These are phyloP conservation scores for Quadroppia sp. DNA, from an alignment of 2,888 invertebrate genomes.

Conservation along the genomic window DNA sequence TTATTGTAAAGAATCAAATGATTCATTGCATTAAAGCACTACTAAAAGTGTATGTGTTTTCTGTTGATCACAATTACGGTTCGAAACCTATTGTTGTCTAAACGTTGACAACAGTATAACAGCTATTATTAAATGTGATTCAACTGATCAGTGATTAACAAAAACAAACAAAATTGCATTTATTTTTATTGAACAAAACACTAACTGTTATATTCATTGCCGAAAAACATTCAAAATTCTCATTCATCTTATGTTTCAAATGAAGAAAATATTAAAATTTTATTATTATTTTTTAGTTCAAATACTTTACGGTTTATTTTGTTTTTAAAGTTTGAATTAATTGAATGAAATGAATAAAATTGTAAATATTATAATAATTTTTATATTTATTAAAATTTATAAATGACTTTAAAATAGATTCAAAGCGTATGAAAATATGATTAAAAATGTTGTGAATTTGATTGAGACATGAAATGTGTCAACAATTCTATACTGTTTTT, in stretches of 20 bases:
- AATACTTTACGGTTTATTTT: too few relatives aligned
- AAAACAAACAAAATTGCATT: conserved; percentile 3
- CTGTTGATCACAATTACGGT: conserved; percentile 7
- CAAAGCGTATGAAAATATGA: too few relatives aligned
- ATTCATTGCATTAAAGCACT: background rate
- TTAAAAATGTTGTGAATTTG: background rate
- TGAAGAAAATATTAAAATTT: too few relatives aligned
- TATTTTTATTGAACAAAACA: too few relatives aligned
- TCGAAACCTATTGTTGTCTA: background rate
- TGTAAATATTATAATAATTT: too few relatives aligned
- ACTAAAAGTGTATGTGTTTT: background rate
- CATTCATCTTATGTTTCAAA: background rate
- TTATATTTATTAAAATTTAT: too few relatives aligned
- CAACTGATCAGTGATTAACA: background rate
- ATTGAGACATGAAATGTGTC: background rate
- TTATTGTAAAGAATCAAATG: background rate
- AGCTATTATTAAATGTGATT: conserved; percentile 7
- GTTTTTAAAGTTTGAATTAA: too few relatives aligned
- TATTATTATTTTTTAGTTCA: too few relatives aligned
- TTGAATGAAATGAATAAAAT: too few relatives aligned
- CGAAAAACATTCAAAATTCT: too few relatives aligned
- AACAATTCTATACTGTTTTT: background rate
- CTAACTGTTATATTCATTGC: too few relatives aligned
- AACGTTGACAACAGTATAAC: background rate
- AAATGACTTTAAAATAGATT: too few relatives aligned